These are phyloP conservation scores for Rynchops niger DNA, from an alignment of 2,113 vertebrate species.

Conservation along the genomic window DNA sequence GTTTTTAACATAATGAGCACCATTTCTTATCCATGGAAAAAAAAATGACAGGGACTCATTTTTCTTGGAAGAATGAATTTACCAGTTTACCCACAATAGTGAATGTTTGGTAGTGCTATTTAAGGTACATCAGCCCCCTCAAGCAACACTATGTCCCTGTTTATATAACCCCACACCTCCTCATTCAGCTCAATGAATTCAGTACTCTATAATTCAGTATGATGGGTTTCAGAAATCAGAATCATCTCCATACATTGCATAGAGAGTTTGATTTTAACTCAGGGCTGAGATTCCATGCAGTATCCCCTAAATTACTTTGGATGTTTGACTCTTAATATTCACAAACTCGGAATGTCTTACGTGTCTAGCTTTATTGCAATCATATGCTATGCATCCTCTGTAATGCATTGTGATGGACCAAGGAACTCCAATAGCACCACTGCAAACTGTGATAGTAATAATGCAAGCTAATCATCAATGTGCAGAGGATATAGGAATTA, in stretches of 20 bases:
- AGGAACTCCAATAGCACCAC: not conserved
- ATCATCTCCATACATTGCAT: not conserved
- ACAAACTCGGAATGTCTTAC: not conserved
- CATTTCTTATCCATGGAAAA: not conserved
- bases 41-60: not conserved
- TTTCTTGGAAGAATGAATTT: not conserved
- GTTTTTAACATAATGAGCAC: not conserved
- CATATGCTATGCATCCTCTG: not conserved
- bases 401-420: not conserved
- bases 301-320: not conserved
- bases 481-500: not conserved
- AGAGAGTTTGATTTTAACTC: not conserved
- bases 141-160: not conserved
- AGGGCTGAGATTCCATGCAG: not conserved
- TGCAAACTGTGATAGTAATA: not conserved
- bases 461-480: not conserved
- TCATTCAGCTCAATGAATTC: not conserved
- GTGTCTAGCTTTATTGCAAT: not conserved
- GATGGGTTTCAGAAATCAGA: not conserved
- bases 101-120: not conserved
- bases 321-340: not conserved
- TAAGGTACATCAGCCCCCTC: not conserved
- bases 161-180: not conserved
- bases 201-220: not conserved
- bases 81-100: not conserved